Base-by-base conservation (phyloP, 2,113 vertebrate genomes). In the Brevimyrus niger region DNA sequence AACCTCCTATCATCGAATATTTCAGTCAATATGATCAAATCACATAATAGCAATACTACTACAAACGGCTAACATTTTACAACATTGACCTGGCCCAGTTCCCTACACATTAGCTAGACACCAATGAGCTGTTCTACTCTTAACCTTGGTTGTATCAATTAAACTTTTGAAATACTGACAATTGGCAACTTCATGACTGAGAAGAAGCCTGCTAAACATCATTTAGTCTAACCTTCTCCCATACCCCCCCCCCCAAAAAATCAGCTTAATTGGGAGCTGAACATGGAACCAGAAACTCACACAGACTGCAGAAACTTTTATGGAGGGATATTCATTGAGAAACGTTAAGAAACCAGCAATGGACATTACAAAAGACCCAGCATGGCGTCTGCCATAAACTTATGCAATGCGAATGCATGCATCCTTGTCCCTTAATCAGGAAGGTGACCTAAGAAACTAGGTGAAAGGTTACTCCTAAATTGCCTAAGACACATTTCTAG, bases 401-500 rank as follows among this genome's bases (percentile, higher is more conserved):
- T 42, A 19, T 42, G 35, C 73, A 80, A 80, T 44, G 35, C 10
- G 82, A 61, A 90, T 55, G 44, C 17, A 85, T 23, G 48, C 51
- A 65, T 84, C 15, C 31, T 46, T n/a, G 7, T 13, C 3, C 27
- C 47, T 21, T 19, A 50, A 31, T 58, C 53, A 21, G 44, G 76
- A 31, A 65, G 87, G 19, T 21, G 42, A 85, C 27, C 8, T 10
- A 38, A 17, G 48, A 47, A 80, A 87, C 53, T 89, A 58, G 88
- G 91, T 86, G 19, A 92, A 84, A 91, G 88, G 88, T 89, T 58
- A 86, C 50, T 23, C 48, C 50, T 46, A 42, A 13, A 88, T 88
- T 88, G 87, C 86, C 65, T 55, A n/a, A 55, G n/a, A 53, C 9
- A 27, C 13, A 50, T 27, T 51, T 88, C 55, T 3, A 38, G 53